phyloP scores from a whole-genome alignment of 1,140 invertebrate species.

The Drosophila melanica region DNA sequence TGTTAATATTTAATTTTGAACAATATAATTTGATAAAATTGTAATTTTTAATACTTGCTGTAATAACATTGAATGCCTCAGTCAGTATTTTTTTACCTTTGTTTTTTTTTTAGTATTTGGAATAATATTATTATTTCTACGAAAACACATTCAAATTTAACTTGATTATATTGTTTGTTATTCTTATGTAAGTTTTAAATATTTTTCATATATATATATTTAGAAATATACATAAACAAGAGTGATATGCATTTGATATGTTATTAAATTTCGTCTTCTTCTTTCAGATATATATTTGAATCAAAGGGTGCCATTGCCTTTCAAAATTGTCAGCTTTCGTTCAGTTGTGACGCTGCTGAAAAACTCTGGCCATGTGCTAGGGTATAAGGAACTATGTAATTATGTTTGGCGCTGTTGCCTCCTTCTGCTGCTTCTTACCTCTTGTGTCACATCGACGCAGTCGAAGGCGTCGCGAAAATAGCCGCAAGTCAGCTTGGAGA shows the following conservation, averaged over 20 bases:
- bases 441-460: constrained; percentile 88
- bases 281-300: constrained; percentile 18
- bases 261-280: constrained; percentile 37
- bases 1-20: constrained; percentile 14
- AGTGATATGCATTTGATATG: constrained; percentile 63
- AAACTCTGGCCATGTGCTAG: constrained; percentile 24
- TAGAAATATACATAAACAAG: constrained; percentile 46
- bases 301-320: constrained; percentile 27
- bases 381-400: not conserved
- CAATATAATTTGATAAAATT: constrained; percentile 38
- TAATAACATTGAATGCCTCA: constrained; percentile 80
- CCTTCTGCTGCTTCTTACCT: constrained; percentile 27
- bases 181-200: constrained; percentile 3
- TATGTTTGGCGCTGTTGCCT: not conserved
- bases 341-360: constrained; percentile 53
- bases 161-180: constrained; percentile 15
- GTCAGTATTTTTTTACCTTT: constrained; percentile 55
- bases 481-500: constrained; percentile 92
- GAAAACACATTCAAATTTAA: constrained; percentile 55
- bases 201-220: constrained; percentile 32
- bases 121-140: constrained; percentile 39
- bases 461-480: constrained; percentile 95
- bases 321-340: not conserved
- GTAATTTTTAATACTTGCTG: constrained; percentile 52
- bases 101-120: constrained; percentile 6